Conservation (phyloP, 2,888 invertebrate species). For the Scrobipalpa costella region DNA sequence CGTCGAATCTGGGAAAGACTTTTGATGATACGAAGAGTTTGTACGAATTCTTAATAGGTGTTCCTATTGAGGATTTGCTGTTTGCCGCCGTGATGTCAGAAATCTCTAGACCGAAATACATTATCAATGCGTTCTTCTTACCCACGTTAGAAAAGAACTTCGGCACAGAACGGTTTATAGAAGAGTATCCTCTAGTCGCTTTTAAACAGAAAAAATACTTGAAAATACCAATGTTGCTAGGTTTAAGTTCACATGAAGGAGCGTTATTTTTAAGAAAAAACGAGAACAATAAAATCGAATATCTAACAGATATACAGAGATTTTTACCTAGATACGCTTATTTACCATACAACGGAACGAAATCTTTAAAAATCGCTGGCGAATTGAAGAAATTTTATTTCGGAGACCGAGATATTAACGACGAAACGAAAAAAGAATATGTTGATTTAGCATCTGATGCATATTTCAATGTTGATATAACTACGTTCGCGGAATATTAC, state of each 20-base stretch:
- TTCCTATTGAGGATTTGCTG: conserved; percentile 56
- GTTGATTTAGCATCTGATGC: conserved; percentile 55
- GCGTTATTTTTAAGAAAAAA: conserved; percentile 55
- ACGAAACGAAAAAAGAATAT: conserved; percentile 46
- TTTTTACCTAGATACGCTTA: conserved; percentile 55
- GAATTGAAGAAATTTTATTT: conserved; percentile 57
- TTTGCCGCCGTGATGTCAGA: conserved; percentile 51
- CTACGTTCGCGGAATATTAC: conserved; percentile 49
- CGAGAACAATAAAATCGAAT: conserved; percentile 48
- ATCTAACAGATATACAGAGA: conserved; percentile 51
- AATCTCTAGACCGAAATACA: conserved; percentile 42
- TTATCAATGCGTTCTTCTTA: conserved; percentile 52
- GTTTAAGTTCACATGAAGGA: conserved; percentile 58
- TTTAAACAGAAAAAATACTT: conserved; percentile 48
- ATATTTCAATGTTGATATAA: conserved; percentile 54
- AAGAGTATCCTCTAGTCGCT: conserved; percentile 50
- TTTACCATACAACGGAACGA: conserved; percentile 39
- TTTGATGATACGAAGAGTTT: conserved; percentile 44
- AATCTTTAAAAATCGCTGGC: conserved; percentile 40
- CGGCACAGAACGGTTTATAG: conserved; percentile 53
- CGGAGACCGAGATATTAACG: conserved; percentile 40
- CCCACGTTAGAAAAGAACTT: conserved; percentile 64
- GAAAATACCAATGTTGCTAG: conserved; percentile 55
- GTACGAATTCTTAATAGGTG: conserved; percentile 49
- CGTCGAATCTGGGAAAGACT: conserved; percentile 51